phyloP scores from a whole-genome alignment of 2,888 invertebrate species.

The Bedellia somnulentella region DNA sequence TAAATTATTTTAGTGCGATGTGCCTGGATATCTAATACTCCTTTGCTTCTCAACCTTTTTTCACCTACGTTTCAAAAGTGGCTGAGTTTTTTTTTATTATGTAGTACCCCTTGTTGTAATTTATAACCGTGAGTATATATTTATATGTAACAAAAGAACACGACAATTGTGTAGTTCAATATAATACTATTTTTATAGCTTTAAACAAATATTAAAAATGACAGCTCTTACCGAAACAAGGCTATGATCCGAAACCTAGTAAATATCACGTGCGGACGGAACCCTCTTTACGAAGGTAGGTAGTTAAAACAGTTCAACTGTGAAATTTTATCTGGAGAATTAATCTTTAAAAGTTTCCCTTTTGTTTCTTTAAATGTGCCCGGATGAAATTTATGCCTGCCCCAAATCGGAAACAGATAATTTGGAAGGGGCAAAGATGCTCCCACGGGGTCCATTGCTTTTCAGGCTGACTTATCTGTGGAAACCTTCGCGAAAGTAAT shows the following conservation, averaged over 20 bases:
- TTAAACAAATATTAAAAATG: too few species aligned
- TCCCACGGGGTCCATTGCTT: constrained; percentile 18
- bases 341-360: constrained; percentile 51
- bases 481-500: constrained; percentile 12
- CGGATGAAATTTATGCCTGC: constrained; percentile 41
- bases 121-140: too few species aligned
- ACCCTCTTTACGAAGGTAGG: constrained; percentile 26
- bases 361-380: constrained; percentile 38
- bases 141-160: too few species aligned
- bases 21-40: too few species aligned
- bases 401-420: constrained; percentile 43
- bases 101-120: too few species aligned
- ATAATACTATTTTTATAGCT: too few species aligned
- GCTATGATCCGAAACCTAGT: constrained; percentile 17
- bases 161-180: too few species aligned
- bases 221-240: too few species aligned
- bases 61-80: too few species aligned
- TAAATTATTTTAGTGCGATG: too few species aligned
- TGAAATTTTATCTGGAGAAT: constrained; percentile 56
- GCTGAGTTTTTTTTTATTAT: too few species aligned
- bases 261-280: constrained; percentile 27
- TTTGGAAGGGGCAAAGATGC: constrained; percentile 20
- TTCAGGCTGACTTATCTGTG: constrained; percentile 9
- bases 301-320: constrained; percentile 40
- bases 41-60: too few species aligned